Conservation (phyloP, 2,797 vertebrate species). For the Lacerta viridis region DNA sequence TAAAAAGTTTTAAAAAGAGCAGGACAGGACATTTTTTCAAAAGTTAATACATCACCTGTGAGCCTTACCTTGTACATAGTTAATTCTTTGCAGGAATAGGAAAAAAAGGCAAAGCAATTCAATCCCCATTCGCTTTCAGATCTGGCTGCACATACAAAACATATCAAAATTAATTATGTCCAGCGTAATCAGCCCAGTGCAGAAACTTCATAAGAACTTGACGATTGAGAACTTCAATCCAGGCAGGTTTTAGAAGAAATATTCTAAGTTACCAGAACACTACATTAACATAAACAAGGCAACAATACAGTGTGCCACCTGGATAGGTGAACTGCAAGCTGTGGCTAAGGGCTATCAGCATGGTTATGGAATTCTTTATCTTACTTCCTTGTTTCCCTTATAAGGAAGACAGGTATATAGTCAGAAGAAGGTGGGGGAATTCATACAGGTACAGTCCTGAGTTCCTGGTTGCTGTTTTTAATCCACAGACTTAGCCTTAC, state of each 20-base stretch:
- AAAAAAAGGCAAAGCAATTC: conserved; percentile 92
- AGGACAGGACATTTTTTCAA: conserved; percentile 50
- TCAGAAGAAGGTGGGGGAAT: conserved; percentile 78
- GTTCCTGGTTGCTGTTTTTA: not conserved
- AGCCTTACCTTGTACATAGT: conserved; percentile 91
- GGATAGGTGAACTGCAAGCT: conserved; percentile 79
- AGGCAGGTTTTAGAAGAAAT: conserved; percentile 61
- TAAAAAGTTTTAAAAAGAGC: conserved; percentile 63
- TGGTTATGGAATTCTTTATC: conserved; percentile 77
- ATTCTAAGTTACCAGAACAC: conserved; percentile 50
- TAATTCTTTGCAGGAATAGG: conserved; percentile 87
- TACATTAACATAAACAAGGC: conserved; percentile 77
- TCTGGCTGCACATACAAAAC: conserved; percentile 83
- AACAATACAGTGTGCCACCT: conserved; percentile 76
- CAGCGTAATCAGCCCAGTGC: conserved; percentile 54
- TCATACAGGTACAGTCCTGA: conserved; percentile 77
- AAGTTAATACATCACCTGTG: conserved; percentile 49
- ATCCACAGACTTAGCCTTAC: not conserved
- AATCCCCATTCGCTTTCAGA: conserved; percentile 96
- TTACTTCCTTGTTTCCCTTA: conserved; percentile 94
- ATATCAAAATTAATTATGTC: conserved; percentile 77
- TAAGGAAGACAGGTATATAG: conserved; percentile 86
- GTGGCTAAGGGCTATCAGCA: conserved; percentile 74
- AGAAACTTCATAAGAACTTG: conserved; percentile 64
- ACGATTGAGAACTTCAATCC: conserved; percentile 64